Conservation (phyloP, 30 jellyfish, hydroid and myxozoan species). For the Cassiopea andromeda region DNA sequence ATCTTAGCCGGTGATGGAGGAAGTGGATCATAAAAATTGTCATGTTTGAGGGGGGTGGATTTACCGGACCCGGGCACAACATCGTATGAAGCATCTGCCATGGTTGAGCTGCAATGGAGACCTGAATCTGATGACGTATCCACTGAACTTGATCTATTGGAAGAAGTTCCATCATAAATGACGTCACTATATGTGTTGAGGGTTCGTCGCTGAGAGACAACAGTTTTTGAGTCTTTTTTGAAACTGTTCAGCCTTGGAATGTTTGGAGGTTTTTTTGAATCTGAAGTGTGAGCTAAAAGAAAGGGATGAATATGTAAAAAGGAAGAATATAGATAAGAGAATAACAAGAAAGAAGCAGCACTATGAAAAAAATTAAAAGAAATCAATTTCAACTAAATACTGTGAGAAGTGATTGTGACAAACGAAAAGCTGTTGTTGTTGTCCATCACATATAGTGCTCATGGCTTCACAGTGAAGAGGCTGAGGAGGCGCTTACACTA, state of each 20-base stretch:
- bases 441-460: too few relatives aligned
- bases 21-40: constrained; percentile 49
- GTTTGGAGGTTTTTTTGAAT: constrained; percentile 71
- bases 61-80: constrained; percentile 12
- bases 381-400: too few relatives aligned
- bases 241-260: constrained; percentile 90
- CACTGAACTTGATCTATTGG: constrained; percentile 41
- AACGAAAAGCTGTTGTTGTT: too few relatives aligned
- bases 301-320: background rate
- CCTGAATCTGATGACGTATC: constrained; percentile 68
- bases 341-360: background rate
- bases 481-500: too few relatives aligned
- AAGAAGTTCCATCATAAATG: constrained; percentile 14
- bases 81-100: constrained; percentile 30
- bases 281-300: constrained; percentile 55
- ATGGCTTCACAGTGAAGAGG: too few relatives aligned
- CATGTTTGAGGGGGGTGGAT: constrained; percentile 16
- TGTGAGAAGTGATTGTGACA: too few relatives aligned
- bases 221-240: constrained; percentile 64
- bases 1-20: constrained; percentile 31
- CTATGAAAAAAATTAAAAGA: too few relatives aligned
- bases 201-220: constrained; percentile 26
- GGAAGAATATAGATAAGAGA: background rate
- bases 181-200: constrained; percentile 14
- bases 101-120: constrained; percentile 34